These are phyloP conservation scores for Sterna hirundo DNA, from an alignment of 2,113 vertebrate species.

Conservation along the genomic window DNA sequence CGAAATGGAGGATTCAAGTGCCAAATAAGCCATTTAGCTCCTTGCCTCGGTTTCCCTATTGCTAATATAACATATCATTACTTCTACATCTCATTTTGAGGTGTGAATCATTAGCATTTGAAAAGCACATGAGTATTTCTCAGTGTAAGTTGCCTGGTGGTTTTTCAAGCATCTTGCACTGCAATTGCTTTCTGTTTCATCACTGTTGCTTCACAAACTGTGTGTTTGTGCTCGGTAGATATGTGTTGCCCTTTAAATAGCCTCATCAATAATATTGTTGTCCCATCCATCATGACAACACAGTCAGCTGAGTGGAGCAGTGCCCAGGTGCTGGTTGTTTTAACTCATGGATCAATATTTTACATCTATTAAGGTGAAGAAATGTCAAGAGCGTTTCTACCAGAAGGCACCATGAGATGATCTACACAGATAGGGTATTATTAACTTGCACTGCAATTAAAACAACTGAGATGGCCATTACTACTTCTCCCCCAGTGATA, in stretches of 20 bases:
- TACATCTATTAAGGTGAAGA: background rate
- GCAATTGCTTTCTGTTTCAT: background rate
- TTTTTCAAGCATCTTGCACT: background rate
- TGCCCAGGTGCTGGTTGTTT: background rate
- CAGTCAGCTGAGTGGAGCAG: background rate
- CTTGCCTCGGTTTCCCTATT: background rate
- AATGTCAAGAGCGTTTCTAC: background rate
- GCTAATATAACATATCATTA: too few relatives aligned
- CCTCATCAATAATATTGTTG: background rate
- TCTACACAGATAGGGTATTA: background rate
- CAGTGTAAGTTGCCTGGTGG: background rate
- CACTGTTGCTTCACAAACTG: fast-evolving
- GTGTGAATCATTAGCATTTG: background rate
- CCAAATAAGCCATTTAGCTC: background rate
- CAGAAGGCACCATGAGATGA: background rate
- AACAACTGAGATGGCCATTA: background rate
- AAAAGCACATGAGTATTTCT: background rate
- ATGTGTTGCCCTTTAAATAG: background rate
- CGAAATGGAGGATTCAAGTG: background rate
- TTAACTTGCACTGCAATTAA: conserved; percentile 3
- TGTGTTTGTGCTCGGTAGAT: background rate
- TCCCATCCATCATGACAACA: background rate
- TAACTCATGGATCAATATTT: background rate
- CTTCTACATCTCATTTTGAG: background rate
- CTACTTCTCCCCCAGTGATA: background rate